phyloP scores from a whole-genome alignment of 2,888 invertebrate genomes.

The Zele albiditarsus region DNA sequence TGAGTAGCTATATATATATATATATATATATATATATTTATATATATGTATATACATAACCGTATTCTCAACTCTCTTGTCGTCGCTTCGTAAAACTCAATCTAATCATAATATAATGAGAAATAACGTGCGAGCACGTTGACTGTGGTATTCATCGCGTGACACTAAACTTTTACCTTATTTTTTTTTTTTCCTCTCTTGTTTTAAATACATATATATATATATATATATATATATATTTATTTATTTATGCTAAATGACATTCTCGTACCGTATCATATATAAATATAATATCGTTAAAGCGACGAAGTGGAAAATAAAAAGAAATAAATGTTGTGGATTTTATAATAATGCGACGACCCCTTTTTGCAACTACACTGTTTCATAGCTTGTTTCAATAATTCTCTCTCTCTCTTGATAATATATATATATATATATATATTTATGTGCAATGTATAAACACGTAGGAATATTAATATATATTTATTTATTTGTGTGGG shows the following conservation, averaged over 20 bases:
- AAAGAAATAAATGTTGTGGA: constrained; percentile 8
- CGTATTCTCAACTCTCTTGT: neutral
- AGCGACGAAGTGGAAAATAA: neutral
- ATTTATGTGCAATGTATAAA: neutral
- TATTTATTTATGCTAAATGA: constrained; percentile 43
- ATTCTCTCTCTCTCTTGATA: constrained; percentile 8
- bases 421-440: constrained; percentile 27
- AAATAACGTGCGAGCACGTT: constrained; percentile 50
- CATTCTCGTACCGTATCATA: constrained; percentile 52
- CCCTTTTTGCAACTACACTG: constrained; percentile 6
- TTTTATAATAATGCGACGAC: constrained; percentile 19
- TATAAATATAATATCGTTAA: constrained; percentile 55
- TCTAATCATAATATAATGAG: constrained; percentile 53
- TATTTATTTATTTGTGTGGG: neutral
- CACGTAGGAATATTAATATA: neutral
- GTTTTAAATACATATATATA: constrained; percentile 10
- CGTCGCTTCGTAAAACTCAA: constrained; percentile 48
- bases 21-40: neutral
- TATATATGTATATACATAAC: neutral
- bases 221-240: neutral
- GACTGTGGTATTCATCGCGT: constrained; percentile 43
- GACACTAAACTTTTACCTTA: constrained; percentile 66
- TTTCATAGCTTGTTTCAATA: constrained; percentile 44
- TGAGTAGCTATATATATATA: constrained; percentile 20
- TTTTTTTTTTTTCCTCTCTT: constrained; percentile 62